Evolutionary conservation across 2,888 invertebrate genomes (phyloP), one percentile per base, ranked within the genome.

Genomic region (Harpalus rufipes): DNA sequence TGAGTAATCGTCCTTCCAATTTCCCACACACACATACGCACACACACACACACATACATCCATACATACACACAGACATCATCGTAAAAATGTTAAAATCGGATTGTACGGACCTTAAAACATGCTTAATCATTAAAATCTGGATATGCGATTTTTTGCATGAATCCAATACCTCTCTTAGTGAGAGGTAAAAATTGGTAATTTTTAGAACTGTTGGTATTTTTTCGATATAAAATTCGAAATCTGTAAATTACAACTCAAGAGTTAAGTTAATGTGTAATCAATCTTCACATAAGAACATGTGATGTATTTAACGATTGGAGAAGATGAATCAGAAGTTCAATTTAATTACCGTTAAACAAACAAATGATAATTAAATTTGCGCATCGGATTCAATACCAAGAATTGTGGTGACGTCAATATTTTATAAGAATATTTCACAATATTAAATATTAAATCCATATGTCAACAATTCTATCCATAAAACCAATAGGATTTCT

Each of bases 321-420:
- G n/a, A 68, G 68, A 39, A 16, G 21, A 76, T 76, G 76, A 76
- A 76, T 76, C 76, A 76, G 18, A 76, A 14, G 72, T 44, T 72
- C 72, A 72, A 76, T 76, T 76, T 76, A 76, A 76, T 76, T 76
- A 76, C 76, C 76, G 44, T 51, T 51, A 76, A 76, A 76, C 44
- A 76, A 76, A 76, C 76, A 76, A 76, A 44, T 51, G 18, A 18
- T 76, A 76, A 76, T 76, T 76, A 76, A 76, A 51, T 76, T 76
- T 76, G 51, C 76, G 56, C 51, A 16, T 51, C 18, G 76, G 8
- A 10, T 16, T 25, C 8, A 44, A 76, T 76, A 44, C 76, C 16
- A 51, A n/a, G 76, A 76, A 76, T 63, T 12, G 12, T 10, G 63
- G 12, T 63, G 63, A 63, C 25, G 63, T 63, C 8, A 63, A 12